These are phyloP conservation scores for Zaprionus davidi DNA, from an alignment of 1,140 invertebrate genomes.

Conservation along the genomic window DNA sequence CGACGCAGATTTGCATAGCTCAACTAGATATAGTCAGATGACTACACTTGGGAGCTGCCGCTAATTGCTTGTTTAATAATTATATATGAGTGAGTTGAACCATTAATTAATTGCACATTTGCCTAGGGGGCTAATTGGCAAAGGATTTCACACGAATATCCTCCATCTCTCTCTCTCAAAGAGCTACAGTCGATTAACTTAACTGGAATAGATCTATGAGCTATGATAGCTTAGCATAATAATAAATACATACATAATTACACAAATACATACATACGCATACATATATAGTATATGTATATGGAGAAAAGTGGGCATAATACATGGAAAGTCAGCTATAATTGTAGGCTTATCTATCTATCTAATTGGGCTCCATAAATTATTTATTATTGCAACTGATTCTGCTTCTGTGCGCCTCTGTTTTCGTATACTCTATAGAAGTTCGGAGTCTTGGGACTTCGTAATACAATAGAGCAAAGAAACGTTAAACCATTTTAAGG, in stretches of 20 bases:
- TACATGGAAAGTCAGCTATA: conserved; percentile 49
- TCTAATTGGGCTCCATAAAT: conserved; percentile 62
- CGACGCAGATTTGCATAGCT: conserved; percentile 26
- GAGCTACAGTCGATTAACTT: conserved; percentile 36
- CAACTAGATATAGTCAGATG: conserved; percentile 4
- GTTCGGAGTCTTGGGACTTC: conserved; percentile 2
- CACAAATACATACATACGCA: conserved; percentile 33
- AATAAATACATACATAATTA: conserved; percentile 43
- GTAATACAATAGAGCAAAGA: neutral
- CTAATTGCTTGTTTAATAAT: conserved; percentile 48
- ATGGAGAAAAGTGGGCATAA: conserved; percentile 45
- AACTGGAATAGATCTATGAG: conserved; percentile 17
- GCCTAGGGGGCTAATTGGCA: conserved; percentile 56
- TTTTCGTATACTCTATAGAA: conserved; percentile 3
- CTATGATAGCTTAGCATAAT: conserved; percentile 7
- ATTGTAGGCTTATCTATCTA: conserved; percentile 49
- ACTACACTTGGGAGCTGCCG: conserved; percentile 39
- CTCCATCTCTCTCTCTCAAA: conserved; percentile 15
- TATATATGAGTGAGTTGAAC: conserved; percentile 44
- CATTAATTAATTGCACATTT: conserved; percentile 65
- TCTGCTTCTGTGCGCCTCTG: neutral
- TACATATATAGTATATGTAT: conserved; percentile 3
- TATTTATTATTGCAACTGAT: conserved; percentile 18
- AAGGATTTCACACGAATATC: conserved; percentile 58
- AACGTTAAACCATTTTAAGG: neutral